Base-by-base conservation (phyloP, 2,113 vertebrate species). In the Panthera uncia region DNA sequence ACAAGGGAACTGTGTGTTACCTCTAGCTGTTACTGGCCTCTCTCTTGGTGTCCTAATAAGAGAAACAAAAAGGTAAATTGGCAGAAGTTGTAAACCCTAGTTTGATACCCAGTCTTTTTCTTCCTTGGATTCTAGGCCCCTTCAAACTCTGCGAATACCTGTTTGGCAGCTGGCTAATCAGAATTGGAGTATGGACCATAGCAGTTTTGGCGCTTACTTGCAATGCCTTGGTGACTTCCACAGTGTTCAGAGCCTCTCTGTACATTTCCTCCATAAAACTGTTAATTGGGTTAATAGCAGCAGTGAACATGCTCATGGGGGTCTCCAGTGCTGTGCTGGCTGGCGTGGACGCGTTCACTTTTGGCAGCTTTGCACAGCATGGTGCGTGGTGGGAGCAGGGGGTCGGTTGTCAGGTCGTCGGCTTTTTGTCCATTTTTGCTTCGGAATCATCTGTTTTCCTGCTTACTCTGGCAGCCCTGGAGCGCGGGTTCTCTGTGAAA, bases 91-190 rank as follows among this genome's bases (percentile, higher is more conserved):
- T 12, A 13, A 33, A 36, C 71, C 33, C 65, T 63, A 11, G 29
- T 48, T 38, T 97, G 57, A 98, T 23, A 41, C 55, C 66, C 38
- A 10, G 4, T 29, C 29, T 96, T 96, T 85, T 29, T 50, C 91
- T 96, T 55, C 68, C 83, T 95, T 98, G 61, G 93, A 84, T 96
- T 98, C 12, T 98, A 99, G 99, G 99, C 31, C 99, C 99, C 36
- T 99, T 99, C 98, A 99, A 99, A 90, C 99, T 99, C 2, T 99
- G 99, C 97, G 99, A 99, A 83, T 98, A 99, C 82, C 99, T 99
- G 41, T 99, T 99, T 45, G 99, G 99, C 66, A 99, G 99, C 98
- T 99, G 99, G 99, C 98, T 99, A 97, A 99, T 99, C 98, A 98
- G 99, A 71, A 98, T 99, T 1, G 99, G 99, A 19, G 99, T 99